These are phyloP conservation scores for Caenorhabditis zanzibari DNA, from an alignment of 2,888 invertebrate genomes.

Conservation along the genomic window DNA sequence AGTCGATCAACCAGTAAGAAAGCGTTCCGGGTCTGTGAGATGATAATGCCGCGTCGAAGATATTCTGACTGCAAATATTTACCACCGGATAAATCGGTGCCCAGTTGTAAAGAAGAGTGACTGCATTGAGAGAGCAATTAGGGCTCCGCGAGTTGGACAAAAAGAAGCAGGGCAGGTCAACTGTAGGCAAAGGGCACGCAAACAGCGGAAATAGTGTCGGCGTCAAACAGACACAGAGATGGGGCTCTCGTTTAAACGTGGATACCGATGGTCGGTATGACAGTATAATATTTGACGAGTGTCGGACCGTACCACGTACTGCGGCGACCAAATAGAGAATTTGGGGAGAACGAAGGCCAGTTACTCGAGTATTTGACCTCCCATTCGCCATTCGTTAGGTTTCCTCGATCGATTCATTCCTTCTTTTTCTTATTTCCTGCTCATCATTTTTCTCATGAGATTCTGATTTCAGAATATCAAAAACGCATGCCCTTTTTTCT, in stretches of 20 bases:
- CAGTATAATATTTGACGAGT: conserved; percentile 68
- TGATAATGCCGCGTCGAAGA: conserved; percentile 12
- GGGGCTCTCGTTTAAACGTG: conserved; percentile 15
- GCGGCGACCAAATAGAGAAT: conserved; percentile 43
- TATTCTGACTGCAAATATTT: conserved; percentile 47
- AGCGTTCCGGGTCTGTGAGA: conserved; percentile 29
- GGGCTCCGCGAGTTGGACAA: conserved; percentile 26
- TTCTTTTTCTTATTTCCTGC: not conserved
- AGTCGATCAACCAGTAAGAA: conserved; percentile 4
- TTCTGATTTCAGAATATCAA: not conserved
- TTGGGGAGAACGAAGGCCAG: conserved; percentile 25
- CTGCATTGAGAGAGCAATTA: conserved; percentile 32
- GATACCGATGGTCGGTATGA: conserved; percentile 29
- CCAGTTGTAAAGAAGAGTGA: conserved; percentile 18
- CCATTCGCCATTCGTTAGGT: conserved; percentile 37
- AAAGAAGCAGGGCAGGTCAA: conserved; percentile 61
- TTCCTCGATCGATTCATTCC: conserved; percentile 32
- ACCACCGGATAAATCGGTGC: conserved; percentile 46
- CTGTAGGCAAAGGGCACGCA: conserved; percentile 59
- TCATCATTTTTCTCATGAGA: not conserved
- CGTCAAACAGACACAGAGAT: conserved; percentile 15
- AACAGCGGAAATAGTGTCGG: conserved; percentile 21
- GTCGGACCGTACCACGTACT: conserved; percentile 71
- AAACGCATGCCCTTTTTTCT: too few relatives aligned
- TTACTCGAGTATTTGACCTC: conserved; percentile 43